Conservation (phyloP, 1,140 invertebrate genomes). For the Prorops nasuta region DNA sequence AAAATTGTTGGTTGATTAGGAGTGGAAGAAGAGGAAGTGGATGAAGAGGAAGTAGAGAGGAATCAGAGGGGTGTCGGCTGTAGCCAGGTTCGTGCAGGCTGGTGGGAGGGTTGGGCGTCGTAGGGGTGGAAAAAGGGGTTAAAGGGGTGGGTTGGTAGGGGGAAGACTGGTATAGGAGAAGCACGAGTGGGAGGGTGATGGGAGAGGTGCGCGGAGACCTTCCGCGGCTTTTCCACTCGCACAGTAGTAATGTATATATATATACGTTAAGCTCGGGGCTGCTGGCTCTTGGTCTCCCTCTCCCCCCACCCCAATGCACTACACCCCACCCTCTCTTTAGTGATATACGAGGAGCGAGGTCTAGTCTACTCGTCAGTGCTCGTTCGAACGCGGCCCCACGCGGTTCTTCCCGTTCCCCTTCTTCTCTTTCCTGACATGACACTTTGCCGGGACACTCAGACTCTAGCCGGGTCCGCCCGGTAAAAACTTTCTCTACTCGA, state of each 20-base stretch:
- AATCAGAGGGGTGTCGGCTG: too few species aligned
- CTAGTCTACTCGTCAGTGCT: slow-evolving; percentile 46
- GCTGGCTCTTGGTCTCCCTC: slow-evolving; percentile 5
- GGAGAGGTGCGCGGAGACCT: background rate
- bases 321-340: slow-evolving; percentile 16
- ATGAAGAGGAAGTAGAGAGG: too few species aligned
- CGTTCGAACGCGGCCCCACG: slow-evolving; percentile 48
- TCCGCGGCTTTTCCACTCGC: too few species aligned
- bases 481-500: too few species aligned
- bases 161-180: background rate
- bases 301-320: slow-evolving; percentile 11
- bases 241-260: too few species aligned
- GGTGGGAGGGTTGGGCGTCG: slow-evolving; percentile 1
- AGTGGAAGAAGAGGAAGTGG: too few species aligned
- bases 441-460: too few species aligned
- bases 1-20: too few species aligned
- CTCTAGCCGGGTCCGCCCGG: too few species aligned
- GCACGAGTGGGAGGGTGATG: background rate
- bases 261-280: slow-evolving; percentile 35
- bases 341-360: slow-evolving; percentile 25
- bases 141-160: slow-evolving; percentile 8
- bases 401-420: slow-evolving; percentile 35
- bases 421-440: too few species aligned
- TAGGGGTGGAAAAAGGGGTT: slow-evolving; percentile 8
- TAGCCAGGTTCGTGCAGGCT: too few species aligned